Conservation (phyloP, 2,113 vertebrate species). For the Eurypyga helias region DNA sequence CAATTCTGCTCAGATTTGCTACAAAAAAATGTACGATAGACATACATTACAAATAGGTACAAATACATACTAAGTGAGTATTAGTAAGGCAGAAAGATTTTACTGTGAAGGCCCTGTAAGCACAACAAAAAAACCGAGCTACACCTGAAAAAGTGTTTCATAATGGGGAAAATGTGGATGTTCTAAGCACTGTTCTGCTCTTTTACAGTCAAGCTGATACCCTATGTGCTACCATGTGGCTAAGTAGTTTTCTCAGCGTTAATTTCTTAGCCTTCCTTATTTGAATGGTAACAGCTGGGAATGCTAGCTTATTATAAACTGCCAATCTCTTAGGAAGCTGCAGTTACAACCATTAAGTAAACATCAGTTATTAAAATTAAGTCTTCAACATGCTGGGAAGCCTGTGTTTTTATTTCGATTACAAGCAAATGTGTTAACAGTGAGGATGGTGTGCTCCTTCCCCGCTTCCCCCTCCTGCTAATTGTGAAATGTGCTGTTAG, state of each 20-base stretch:
- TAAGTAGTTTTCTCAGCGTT: slow-evolving; percentile 6
- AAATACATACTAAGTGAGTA: background rate
- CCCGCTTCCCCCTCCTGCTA: background rate
- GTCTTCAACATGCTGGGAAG: slow-evolving; percentile 43
- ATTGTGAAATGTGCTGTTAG: background rate
- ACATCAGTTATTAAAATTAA: slow-evolving; percentile 73
- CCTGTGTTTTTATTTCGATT: background rate
- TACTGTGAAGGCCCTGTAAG: background rate
- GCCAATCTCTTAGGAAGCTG: slow-evolving; percentile 67
- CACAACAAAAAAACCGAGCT: rapidly evolving
- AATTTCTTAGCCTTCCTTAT: slow-evolving; percentile 48
- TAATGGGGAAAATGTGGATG: background rate
- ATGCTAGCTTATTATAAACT: slow-evolving; percentile 42
- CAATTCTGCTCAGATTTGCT: background rate
- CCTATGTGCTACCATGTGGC: background rate
- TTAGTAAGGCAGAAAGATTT: background rate
- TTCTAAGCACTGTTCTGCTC: background rate
- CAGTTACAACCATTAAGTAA: slow-evolving; percentile 76
- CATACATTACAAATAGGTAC: background rate
- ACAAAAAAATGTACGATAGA: background rate
- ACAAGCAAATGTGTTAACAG: background rate
- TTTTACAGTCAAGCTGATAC: slow-evolving; percentile 3
- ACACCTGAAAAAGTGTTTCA: background rate
- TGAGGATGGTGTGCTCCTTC: background rate
- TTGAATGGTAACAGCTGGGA: slow-evolving; percentile 69